Base-by-base conservation (phyloP, 1,140 invertebrate species). In the Drosophila kohkoa region DNA sequence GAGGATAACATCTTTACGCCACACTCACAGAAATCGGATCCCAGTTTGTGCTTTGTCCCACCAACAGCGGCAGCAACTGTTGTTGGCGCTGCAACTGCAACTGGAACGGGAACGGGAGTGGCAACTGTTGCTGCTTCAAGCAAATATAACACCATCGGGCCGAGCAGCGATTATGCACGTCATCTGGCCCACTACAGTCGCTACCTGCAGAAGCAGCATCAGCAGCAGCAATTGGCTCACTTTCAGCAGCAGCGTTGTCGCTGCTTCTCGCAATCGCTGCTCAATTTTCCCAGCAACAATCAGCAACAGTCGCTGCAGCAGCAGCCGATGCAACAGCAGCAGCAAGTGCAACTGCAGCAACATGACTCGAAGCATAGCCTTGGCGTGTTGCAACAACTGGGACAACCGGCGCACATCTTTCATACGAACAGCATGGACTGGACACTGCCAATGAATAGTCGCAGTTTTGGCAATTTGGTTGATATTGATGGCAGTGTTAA, bases 71-170 rank as follows among this genome's bases (percentile, higher is more conserved):
- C 15, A 11, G 25, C 66, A 16, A 20, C 60, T 59, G 20, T 65
- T 11, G 32, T 74, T 62, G 58, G 32, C 6, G 25, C 57, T 45
- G 58, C 60, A 52, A 58, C 64, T 28, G 30, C 28, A n/a, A 15
- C 32, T 11, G 35, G 5, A 16, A 16, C 30, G 8, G 67, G 41
- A 63, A 70, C 43, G 55, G 67, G 41, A 43, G 55, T 30, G 30
- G 6, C 30, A 41, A 10, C 35, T 10, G 35, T 38, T 32, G 35
- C 35, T 6, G 52, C 32, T 49, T 75, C 49, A 25, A 82, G 79
- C 65, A 92, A 92, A 79, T 92, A 91, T 62, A 92, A 92, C 54
- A 92, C 91, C 25, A 91, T 92, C 55, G 91, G 91, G 20, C 89
- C 91, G 35, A 91, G 86, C 68, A 92, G 86, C 79, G 91, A 91